A percentile compares a stretch with the other conserved stretches of the same genome.
Evolutionary conservation across 2,797 vertebrate genomes (phyloP).

Genomic region (Muscicapa comitata): DNA sequence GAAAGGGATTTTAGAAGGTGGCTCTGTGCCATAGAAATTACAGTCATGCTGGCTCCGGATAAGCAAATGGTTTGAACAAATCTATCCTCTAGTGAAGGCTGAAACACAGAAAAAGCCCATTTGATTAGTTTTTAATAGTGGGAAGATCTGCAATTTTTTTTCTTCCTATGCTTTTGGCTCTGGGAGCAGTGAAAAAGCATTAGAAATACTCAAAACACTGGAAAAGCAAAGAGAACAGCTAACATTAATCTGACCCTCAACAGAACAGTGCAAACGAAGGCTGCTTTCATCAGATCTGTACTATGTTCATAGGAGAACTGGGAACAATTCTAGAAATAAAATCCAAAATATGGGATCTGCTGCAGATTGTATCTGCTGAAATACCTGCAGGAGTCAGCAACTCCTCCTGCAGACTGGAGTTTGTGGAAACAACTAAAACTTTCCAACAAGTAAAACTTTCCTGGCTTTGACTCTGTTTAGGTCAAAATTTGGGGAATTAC

Average conservation of each 20-base stretch:
- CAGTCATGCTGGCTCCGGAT: not conserved
- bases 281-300: slow-evolving; percentile 38
- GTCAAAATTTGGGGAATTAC: not conserved
- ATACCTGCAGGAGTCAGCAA: slow-evolving; percentile 18
- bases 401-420: not conserved
- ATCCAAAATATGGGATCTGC: not conserved
- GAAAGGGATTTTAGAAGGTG: not conserved
- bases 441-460: slow-evolving; percentile 37
- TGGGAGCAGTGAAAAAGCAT: slow-evolving; percentile 2
- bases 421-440: not conserved
- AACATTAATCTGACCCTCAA: slow-evolving; percentile 8
- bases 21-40: not conserved
- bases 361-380: slow-evolving; percentile 30
- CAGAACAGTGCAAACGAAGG: not conserved
- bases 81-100: not conserved
- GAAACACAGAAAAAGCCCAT: not conserved
- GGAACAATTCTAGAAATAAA: slow-evolving; percentile 51
- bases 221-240: not conserved
- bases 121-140: not conserved
- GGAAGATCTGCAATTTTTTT: not conserved
- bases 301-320: slow-evolving; percentile 16
- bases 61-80: not conserved
- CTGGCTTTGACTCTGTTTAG: not conserved
- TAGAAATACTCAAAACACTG: not conserved
- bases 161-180: not conserved